Evolutionary conservation across 1,140 invertebrate genomes (phyloP), one percentile per base, ranked within the genome.

Genomic region (Temnothorax longispinosus): DNA sequence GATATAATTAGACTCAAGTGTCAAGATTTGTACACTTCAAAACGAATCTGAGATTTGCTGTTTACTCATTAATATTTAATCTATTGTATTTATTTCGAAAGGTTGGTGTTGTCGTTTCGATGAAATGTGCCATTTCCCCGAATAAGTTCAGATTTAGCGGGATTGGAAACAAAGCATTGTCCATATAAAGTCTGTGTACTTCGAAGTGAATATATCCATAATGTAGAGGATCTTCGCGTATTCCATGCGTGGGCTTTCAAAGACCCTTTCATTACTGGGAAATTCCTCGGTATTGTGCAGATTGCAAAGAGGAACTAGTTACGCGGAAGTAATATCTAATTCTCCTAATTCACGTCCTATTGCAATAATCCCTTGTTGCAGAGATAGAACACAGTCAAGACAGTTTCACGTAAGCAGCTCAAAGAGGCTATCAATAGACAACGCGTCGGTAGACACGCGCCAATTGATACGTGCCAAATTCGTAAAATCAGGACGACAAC

Each of bases 301-400:
- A 35, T 74, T 38, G 41, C 54, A 21, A 47, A 32, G 35, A 52
- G 38, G 11, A 74, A 21, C 27, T 60, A 74, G 56, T 82, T 72
- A 44, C 38, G 13, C 2, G 6, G 38, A 58, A 72, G 35, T 67
- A 52, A 54, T 56, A 13, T 56, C 64, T 71, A 69, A 80, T 50
- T 41, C 77, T 7, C 6, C 77, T 69, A 54, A 80, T 52, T 54
- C 47, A 56, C 38, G 41, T 27, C 7, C 35, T 56, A 2, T 11
- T 69, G 64, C 64, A 54, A 80, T 80, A 80, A 81, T 81, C 77
- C 8, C 41, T 41, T n/a, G 56, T 2, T 47, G 10, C 18, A 32
- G 13, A 13, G 27, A 27, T 27, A 11, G 11, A 50, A 47, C 6
- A 11, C 8, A 32, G 32, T 35, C 2, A 32, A 64, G 6, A 65